These are phyloP conservation scores for Zaprionus bogoriensis DNA, from an alignment of 2,888 invertebrate species.

Conservation along the genomic window DNA sequence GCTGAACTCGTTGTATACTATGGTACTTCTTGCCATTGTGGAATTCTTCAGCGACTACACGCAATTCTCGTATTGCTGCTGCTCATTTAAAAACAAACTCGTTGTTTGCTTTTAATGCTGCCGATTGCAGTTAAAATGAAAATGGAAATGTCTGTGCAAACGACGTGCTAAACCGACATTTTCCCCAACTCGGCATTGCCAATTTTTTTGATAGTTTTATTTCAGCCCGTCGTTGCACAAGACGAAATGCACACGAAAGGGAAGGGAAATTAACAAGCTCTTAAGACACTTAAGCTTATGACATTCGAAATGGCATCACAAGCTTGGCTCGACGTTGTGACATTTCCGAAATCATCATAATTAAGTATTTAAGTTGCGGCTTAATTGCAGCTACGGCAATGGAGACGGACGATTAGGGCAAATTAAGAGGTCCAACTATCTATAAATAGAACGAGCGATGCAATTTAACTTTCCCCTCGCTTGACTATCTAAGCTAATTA, in stretches of 20 bases:
- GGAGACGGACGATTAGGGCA: background rate
- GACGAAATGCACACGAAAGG: background rate
- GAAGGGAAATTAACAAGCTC: conserved; percentile 40
- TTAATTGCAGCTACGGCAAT: background rate
- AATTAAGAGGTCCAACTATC: background rate
- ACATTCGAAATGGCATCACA: conserved; percentile 47
- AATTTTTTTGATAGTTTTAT: conserved; percentile 32
- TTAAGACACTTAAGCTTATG: conserved; percentile 42
- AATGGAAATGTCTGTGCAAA: conserved; percentile 59
- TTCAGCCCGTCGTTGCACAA: background rate
- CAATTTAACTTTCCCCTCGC: background rate
- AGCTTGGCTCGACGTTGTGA: conserved; percentile 20
- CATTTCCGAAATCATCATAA: conserved; percentile 21
- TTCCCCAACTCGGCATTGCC: conserved; percentile 30
- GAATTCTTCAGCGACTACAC: conserved; percentile 45
- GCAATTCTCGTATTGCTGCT: conserved; percentile 43
- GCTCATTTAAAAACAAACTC: conserved; percentile 29
- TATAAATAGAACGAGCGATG: background rate
- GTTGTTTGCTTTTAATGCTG: conserved; percentile 55
- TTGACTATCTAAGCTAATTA: background rate
- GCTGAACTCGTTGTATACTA: conserved; percentile 11
- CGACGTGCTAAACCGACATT: conserved; percentile 68
- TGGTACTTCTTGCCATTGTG: conserved; percentile 14
- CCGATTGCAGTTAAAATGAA: conserved; percentile 67
- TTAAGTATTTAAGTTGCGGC: conserved; percentile 11